These are phyloP conservation scores for Pipa parva DNA, from an alignment of 2,113 vertebrate species.

Conservation along the genomic window DNA sequence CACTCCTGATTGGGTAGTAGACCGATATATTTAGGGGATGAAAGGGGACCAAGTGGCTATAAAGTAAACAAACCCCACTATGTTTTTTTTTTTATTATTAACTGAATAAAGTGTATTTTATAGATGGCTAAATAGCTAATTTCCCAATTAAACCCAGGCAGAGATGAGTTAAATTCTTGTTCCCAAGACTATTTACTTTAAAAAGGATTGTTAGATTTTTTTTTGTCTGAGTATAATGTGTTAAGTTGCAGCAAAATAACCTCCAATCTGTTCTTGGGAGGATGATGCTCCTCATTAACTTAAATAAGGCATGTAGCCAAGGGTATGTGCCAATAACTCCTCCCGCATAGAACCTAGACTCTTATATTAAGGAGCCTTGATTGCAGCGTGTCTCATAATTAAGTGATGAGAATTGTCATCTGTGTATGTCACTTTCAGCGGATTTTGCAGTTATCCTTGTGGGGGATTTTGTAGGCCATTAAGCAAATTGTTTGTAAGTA, in stretches of 20 bases:
- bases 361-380: conserved; percentile 66
- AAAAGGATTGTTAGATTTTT: too few relatives aligned
- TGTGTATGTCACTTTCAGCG: conserved; percentile 62
- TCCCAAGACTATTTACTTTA: not conserved
- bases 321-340: conserved; percentile 55
- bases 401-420: conserved; percentile 67
- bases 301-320: conserved; percentile 62
- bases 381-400: conserved; percentile 65
- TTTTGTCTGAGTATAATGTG: not conserved
- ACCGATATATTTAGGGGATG: too few relatives aligned
- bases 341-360: conserved; percentile 47
- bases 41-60: too few relatives aligned
- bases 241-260: conserved; percentile 33
- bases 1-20: too few relatives aligned
- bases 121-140: too few relatives aligned
- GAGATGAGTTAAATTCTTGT: not conserved
- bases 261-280: conserved; percentile 33
- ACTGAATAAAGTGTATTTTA: too few relatives aligned
- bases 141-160: too few relatives aligned
- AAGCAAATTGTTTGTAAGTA: conserved; percentile 51
- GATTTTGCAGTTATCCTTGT: conserved; percentile 62
- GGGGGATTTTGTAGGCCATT: conserved; percentile 50
- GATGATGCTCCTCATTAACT: conserved; percentile 55
- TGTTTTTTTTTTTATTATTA: too few relatives aligned
- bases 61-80: too few relatives aligned